phyloP scores from a whole-genome alignment of 2,888 invertebrate species.

The Drosophila trichaetosa region DNA sequence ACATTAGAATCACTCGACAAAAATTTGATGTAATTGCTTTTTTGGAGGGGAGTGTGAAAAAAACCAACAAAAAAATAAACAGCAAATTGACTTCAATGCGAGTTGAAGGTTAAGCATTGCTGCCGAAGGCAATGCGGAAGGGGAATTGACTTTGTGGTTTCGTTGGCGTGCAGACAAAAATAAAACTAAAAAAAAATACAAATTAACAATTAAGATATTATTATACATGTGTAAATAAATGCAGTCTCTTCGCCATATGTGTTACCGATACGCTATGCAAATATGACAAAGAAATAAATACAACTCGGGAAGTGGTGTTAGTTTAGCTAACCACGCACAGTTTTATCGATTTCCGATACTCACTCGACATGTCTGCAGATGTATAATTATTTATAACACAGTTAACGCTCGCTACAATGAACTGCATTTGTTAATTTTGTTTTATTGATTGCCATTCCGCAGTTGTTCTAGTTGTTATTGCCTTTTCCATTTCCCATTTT shows the following conservation, averaged over 20 bases:
- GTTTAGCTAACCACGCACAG: constrained; percentile 9
- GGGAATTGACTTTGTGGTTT: constrained; percentile 42
- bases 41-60: constrained; percentile 35
- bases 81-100: constrained; percentile 75
- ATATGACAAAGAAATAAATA: constrained; percentile 14
- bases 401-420: not conserved
- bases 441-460: constrained; percentile 7
- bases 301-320: constrained; percentile 41
- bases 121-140: constrained; percentile 53
- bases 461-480: not conserved
- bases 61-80: constrained; percentile 19
- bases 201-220: constrained; percentile 31
- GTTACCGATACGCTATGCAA: constrained; percentile 27
- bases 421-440: not conserved
- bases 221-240: constrained; percentile 49
- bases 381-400: not conserved
- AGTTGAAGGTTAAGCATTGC: constrained; percentile 74
- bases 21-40: constrained; percentile 68
- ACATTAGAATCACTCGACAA: constrained; percentile 71
- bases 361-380: not conserved
- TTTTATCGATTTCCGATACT: constrained; percentile 52
- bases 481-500: constrained; percentile 12
- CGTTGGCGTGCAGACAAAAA: constrained; percentile 22
- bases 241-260: constrained; percentile 28
- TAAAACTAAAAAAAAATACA: constrained; percentile 23